A percentile compares a stretch with the other conserved stretches of the same genome.
phyloP scores from a whole-genome alignment of 2,888 invertebrate species.

The Euzophera pinguis region DNA sequence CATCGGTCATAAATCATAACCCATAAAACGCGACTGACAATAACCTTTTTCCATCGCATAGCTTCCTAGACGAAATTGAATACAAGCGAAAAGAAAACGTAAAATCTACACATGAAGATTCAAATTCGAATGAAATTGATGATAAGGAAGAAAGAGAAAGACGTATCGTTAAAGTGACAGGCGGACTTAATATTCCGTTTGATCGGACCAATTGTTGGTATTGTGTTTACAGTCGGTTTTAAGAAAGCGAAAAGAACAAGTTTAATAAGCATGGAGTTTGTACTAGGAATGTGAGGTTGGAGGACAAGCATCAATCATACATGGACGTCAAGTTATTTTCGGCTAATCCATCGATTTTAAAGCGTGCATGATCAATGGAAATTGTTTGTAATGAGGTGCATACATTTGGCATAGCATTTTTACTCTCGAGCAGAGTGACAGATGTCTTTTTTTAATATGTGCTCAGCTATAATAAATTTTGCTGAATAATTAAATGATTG shows the following conservation, averaged over 20 bases:
- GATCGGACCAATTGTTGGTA: constrained; percentile 78
- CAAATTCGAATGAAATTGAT: constrained; percentile 23
- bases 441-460: too few species aligned
- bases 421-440: too few species aligned
- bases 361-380: constrained; percentile 63
- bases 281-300: constrained; percentile 45
- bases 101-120: constrained; percentile 19
- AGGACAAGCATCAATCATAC: constrained; percentile 71
- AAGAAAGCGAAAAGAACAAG: constrained; percentile 58
- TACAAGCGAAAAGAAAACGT: constrained; percentile 32
- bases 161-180: constrained; percentile 75
- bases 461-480: too few species aligned
- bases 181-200: constrained; percentile 78
- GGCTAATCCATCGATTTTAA: constrained; percentile 53
- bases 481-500: too few species aligned
- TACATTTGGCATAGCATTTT: constrained; percentile 19
- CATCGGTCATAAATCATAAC: constrained; percentile 79
- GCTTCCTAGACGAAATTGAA: constrained; percentile 50
- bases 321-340: constrained; percentile 52
- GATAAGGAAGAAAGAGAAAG: constrained; percentile 46
- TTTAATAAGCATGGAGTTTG: constrained; percentile 47
- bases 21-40: constrained; percentile 77
- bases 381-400: constrained; percentile 47
- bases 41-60: constrained; percentile 63
- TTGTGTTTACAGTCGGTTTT: constrained; percentile 71